phyloP scores from a whole-genome alignment of 2,797 vertebrate species.

The Eupleurogrammus muticus region DNA sequence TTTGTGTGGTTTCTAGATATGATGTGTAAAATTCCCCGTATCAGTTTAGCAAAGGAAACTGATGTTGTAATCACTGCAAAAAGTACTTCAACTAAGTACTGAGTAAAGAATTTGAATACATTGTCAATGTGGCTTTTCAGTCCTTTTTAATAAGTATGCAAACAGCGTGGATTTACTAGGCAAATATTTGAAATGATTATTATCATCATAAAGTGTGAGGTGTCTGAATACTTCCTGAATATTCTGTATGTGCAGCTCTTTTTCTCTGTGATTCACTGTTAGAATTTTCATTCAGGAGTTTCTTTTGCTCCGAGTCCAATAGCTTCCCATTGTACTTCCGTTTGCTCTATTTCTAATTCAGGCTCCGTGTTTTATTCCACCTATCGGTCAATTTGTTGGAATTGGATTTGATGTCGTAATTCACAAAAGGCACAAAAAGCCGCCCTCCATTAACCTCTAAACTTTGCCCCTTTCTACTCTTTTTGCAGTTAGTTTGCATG shows the following conservation, averaged over 20 bases:
- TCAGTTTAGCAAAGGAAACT: too few relatives aligned
- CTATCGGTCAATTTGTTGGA: slow-evolving; percentile 31
- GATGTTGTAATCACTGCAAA: too few relatives aligned
- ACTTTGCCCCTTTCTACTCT: slow-evolving; percentile 9
- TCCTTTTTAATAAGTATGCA: too few relatives aligned
- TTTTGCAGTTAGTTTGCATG: slow-evolving; percentile 9
- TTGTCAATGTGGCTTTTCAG: too few relatives aligned
- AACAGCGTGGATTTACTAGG: too few relatives aligned
- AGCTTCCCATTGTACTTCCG: slow-evolving; percentile 14
- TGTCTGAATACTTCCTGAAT: too few relatives aligned
- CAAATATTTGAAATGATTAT: too few relatives aligned
- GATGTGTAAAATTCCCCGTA: too few relatives aligned
- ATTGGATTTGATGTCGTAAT: slow-evolving; percentile 38
- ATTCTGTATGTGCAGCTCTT: slow-evolving; percentile 1
- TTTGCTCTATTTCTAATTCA: slow-evolving; percentile 31
- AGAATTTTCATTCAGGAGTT: slow-evolving; percentile 31
- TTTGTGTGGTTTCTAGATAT: too few relatives aligned
- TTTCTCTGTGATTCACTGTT: slow-evolving; percentile 16
- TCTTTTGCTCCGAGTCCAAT: slow-evolving; percentile 7
- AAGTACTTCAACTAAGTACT: too few relatives aligned
- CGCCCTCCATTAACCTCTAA: slow-evolving; percentile 16
- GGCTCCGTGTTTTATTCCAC: slow-evolving; percentile 7
- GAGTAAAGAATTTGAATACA: too few relatives aligned
- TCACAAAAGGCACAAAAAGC: slow-evolving; percentile 30
- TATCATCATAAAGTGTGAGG: too few relatives aligned